A percentile compares a stretch with the other conserved stretches of the same genome.
These are phyloP conservation scores for Ochlodes sylvanus DNA, from an alignment of 2,888 invertebrate species.

Conservation along the genomic window DNA sequence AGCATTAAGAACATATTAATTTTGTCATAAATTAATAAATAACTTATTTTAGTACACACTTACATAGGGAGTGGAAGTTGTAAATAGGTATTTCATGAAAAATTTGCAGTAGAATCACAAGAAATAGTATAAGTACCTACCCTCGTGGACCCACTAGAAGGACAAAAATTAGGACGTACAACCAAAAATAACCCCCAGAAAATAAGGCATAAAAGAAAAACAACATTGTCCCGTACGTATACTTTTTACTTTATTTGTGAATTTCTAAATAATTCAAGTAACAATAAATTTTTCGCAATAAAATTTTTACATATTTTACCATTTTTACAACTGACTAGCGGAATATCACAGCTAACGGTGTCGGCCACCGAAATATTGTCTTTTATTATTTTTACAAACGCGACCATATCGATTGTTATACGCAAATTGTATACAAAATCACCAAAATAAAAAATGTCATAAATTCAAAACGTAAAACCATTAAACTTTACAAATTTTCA, in stretches of 20 bases:
- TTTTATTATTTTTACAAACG: slow-evolving; percentile 46
- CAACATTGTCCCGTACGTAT: slow-evolving; percentile 31
- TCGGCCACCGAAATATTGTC: slow-evolving; percentile 31
- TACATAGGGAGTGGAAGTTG: too few relatives aligned
- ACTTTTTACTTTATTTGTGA: slow-evolving; percentile 75
- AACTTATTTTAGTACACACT: too few relatives aligned
- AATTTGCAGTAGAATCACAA: too few relatives aligned
- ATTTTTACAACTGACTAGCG: slow-evolving; percentile 55
- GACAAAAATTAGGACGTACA: too few relatives aligned
- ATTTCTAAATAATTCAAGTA: slow-evolving; percentile 69
- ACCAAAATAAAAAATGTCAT: slow-evolving; percentile 74
- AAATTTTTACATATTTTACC: slow-evolving; percentile 76
- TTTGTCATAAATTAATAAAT: too few relatives aligned
- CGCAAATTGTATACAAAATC: slow-evolving; percentile 74
- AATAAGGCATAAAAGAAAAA: slow-evolving; percentile 10
- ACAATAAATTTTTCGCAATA: slow-evolving; percentile 76
- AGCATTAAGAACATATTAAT: too few relatives aligned
- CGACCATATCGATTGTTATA: slow-evolving; percentile 67
- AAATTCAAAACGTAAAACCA: slow-evolving; percentile 52
- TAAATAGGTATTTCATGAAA: too few relatives aligned
- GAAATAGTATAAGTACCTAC: too few relatives aligned
- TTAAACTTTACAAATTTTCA: slow-evolving; percentile 65
- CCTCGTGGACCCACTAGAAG: too few relatives aligned
- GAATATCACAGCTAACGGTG: slow-evolving; percentile 73
- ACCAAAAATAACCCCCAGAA: too few relatives aligned